Base-by-base conservation (phyloP, 2,888 invertebrate genomes). In the Dione juno region DNA sequence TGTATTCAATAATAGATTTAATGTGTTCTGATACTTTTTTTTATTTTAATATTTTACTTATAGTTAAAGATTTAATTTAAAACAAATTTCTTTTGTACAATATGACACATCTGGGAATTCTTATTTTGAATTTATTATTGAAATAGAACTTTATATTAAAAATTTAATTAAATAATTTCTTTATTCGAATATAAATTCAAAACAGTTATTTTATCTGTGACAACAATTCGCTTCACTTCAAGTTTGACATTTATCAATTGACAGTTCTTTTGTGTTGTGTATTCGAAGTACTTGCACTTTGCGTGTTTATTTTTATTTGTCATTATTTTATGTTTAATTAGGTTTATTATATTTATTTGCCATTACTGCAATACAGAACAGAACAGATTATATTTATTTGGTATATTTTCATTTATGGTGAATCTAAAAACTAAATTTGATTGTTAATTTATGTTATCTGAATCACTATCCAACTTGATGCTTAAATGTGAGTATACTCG, bases 241-340 rank as follows among this genome's bases (percentile, higher is more conserved):
- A 28, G 14, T n/a, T 54, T 54, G 54, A 54, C 54, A 54, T n/a
- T 28, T 35, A 8, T 14, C 28, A 21, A 14, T 41, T 43, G 59
- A 59, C 59, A 45, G 61, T 61, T 61, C 43, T 45, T 61, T 61
- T 61, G 45, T 61, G 61, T 61, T 61, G 28, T 61, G 43, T 45
- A 9, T 13, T 61, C 16, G 1, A 21, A n/a, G 28, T 45, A 61
- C 11, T 61, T 35, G 45, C 8, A 16, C 28, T 1, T 61, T 61
- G 61, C 45, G 45, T 61, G 28, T 61, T 16, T 35, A 35, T 61
- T 45, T 61, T 43, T 45, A n/a, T 40, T 41, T 43, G 3, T 43
- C 14, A n/a, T 43, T 43, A 9, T 28, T 43, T 59, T 19, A 40
- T 41, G 41, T 59, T 28, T 45, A 28, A 61, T n/a, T n/a, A 57